These are phyloP conservation scores for Ooceraea biroi DNA, from an alignment of 1,140 invertebrate genomes.

Conservation along the genomic window DNA sequence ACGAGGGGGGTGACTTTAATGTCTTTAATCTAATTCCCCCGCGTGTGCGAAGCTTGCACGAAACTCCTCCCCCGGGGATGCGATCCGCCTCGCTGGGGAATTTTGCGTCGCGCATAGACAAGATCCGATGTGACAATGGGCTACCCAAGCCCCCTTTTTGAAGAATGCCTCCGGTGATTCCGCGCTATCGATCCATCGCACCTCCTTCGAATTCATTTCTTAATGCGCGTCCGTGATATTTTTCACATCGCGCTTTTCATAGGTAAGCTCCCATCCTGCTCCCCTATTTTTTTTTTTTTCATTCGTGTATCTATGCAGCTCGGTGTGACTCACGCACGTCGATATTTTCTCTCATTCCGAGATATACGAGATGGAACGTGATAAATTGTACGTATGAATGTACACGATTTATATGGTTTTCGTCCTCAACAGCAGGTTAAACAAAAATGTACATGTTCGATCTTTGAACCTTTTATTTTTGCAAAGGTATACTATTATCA, in stretches of 20 bases:
- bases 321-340: conserved; percentile 3
- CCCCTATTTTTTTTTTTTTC: conserved; percentile 12
- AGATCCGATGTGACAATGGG: conserved; percentile 57
- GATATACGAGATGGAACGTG: too few relatives aligned
- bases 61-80: conserved; percentile 71
- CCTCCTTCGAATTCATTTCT: conserved; percentile 65
- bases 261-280: conserved; percentile 11
- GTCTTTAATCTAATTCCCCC: conserved; percentile 76
- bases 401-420: background rate
- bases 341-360: background rate
- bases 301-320: background rate
- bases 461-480: conserved; percentile 17
- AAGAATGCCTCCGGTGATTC: conserved; percentile 63
- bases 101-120: conserved; percentile 66
- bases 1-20: conserved; percentile 69
- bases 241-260: conserved; percentile 8
- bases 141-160: conserved; percentile 59
- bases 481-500: background rate
- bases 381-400: background rate
- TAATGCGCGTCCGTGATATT: conserved; percentile 27
- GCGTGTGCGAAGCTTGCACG: conserved; percentile 65
- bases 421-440: background rate
- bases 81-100: conserved; percentile 67
- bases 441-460: background rate
- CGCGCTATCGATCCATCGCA: conserved; percentile 42